Conservation (phyloP, 2,113 vertebrate genomes). For the Sminthopsis crassicaudata region DNA sequence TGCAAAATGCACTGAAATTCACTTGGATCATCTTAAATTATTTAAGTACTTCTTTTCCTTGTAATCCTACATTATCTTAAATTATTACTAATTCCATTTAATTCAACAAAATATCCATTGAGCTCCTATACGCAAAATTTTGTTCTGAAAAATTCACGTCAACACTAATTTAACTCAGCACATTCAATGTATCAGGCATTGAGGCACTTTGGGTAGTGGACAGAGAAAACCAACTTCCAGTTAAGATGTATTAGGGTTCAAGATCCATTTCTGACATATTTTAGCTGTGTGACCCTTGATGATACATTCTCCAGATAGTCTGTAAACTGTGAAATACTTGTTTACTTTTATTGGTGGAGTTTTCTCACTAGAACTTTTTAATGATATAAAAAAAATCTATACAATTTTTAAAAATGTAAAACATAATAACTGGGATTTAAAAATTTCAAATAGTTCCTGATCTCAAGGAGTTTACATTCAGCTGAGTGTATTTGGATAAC, state of each 20-base stretch:
- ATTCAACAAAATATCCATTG: not conserved
- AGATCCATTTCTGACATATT: not conserved
- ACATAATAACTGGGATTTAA: not conserved
- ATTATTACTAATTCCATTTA: not conserved
- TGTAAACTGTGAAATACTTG: not conserved
- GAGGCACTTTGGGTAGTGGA: not conserved
- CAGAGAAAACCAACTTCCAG: not conserved
- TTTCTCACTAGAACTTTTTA: not conserved
- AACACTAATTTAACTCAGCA: not conserved
- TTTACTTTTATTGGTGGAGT: not conserved
- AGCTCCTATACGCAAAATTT: not conserved
- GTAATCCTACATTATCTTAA: not conserved
- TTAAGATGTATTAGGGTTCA: not conserved
- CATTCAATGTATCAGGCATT: not conserved
- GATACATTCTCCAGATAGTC: not conserved
- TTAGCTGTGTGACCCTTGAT: no score
- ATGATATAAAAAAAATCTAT: not conserved
- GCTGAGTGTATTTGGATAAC: not conserved
- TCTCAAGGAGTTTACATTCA: not conserved
- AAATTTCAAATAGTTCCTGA: not conserved
- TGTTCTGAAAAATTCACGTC: not conserved
- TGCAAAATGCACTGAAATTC: not conserved
- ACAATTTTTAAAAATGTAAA: not conserved
- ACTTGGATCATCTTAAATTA: constrained; percentile 38
- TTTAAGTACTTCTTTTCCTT: constrained; percentile 20